Evolutionary conservation across 2,113 vertebrate genomes (phyloP).

Genomic region (Grus americana): DNA sequence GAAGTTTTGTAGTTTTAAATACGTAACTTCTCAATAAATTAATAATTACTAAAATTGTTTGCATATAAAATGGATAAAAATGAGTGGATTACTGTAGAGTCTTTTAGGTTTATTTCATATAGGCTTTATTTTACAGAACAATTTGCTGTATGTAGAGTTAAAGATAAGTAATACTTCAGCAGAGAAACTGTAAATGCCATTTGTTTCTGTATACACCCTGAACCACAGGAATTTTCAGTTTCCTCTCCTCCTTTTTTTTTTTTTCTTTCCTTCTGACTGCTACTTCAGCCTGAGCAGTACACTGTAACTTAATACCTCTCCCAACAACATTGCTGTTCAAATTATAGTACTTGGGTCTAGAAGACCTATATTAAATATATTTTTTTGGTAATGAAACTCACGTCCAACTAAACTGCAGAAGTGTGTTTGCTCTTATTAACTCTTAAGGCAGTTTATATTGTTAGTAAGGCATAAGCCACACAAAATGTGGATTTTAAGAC

Average conservation of each 20-base stretch:
- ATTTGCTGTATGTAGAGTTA: background rate
- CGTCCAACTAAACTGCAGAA: background rate
- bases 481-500: background rate
- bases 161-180: conserved; percentile 46
- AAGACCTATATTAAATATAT: background rate
- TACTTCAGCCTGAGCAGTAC: conserved; percentile 14
- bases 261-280: background rate
- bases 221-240: conserved; percentile 75
- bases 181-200: conserved; percentile 58
- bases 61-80: background rate
- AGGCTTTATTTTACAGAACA: background rate
- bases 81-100: background rate
- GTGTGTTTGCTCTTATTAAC: background rate
- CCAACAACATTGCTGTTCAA: conserved; percentile 53
- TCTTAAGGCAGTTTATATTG: background rate
- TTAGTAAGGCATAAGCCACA: background rate
- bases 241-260: conserved; percentile 23
- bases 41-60: background rate
- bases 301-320: conserved; percentile 54
- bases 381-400: background rate
- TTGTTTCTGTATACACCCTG: conserved; percentile 68
- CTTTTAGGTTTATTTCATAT: background rate
- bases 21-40: background rate
- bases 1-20: background rate
- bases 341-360: conserved; percentile 47